These are phyloP conservation scores for Galaxea fascicularis DNA, from an alignment of 92 coral and sea anemone genomes.

Conservation along the genomic window DNA sequence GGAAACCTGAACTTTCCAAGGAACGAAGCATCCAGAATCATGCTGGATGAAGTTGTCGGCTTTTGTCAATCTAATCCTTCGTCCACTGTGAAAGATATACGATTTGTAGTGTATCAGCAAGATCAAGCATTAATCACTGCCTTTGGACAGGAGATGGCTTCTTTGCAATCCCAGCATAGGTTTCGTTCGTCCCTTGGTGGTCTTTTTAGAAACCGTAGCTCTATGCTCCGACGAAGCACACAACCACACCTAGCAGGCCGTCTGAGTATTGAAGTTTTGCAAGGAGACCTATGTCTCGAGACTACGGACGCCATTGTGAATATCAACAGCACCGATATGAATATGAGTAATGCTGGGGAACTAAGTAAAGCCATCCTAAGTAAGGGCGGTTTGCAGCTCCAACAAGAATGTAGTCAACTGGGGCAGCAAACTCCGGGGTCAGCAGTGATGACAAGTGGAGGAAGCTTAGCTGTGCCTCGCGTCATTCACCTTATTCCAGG, in stretches of 20 bases:
- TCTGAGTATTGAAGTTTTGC: conserved; percentile 22
- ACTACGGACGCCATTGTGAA: conserved; percentile 73
- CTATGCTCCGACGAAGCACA: not conserved
- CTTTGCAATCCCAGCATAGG: not conserved
- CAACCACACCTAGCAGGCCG: not conserved
- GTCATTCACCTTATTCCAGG: conserved; percentile 51
- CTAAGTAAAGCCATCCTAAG: conserved; percentile 61
- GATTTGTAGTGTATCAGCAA: conserved; percentile 78
- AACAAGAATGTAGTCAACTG: conserved; percentile 42
- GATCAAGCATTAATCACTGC: conserved; percentile 63
- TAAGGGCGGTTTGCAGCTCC: conserved; percentile 20
- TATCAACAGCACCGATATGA: conserved; percentile 63
- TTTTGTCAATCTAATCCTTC: conserved; percentile 45
- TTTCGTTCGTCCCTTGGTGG: not conserved
- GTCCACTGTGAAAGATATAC: conserved; percentile 66
- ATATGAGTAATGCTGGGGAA: conserved; percentile 64
- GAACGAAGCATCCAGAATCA: conserved; percentile 58
- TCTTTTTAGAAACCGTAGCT: not conserved
- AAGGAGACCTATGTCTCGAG: conserved; percentile 12
- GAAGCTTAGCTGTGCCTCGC: conserved; percentile 34
- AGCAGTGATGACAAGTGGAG: conserved; percentile 63
- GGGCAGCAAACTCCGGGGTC: conserved; percentile 67
- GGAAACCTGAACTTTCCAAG: conserved; percentile 76
- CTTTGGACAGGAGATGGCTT: conserved; percentile 63
- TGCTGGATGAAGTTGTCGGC: conserved; percentile 67